Base-by-base conservation (phyloP, 2,888 invertebrate species). In the Lepidochrysops patricia region DNA sequence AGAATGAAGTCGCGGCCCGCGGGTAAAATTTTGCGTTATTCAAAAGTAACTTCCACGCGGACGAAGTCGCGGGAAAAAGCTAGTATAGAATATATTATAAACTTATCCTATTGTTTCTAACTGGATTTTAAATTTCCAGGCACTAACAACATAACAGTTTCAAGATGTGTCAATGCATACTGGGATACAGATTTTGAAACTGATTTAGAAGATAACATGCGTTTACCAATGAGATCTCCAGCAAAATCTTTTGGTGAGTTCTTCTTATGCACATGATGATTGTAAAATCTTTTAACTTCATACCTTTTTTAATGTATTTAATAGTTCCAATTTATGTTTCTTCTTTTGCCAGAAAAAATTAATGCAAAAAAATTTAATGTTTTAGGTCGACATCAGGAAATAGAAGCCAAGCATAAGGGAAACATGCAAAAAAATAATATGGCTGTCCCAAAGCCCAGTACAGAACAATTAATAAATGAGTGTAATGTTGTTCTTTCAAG, bases 101-200 rank as follows among this genome's bases (percentile, higher is more conserved):
- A 19, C 13, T 23, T 48, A 48, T n/a, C n/a, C 57, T 52, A 25
- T 19, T 26, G 7, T 58, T 58, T 60, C 59, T 61, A 60, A 57
- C 61, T n/a, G n/a, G n/a, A n/a, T n/a, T n/a, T n/a, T n/a, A n/a
- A n/a, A n/a, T 25, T 72, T 74, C 35, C 63, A 76, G 76, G 61
- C 64, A 25, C 29, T 37, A 64, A 37, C 3, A 68, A 69, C 62
- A 73, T 58, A 56, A 69, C 64, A 54, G 57, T 68, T 2, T 67
- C 70, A 27, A 73, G 63, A 52, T 68, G 68, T 62, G 72, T 70
- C 0, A 81, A 75, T 67, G 71, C 74, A 9, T 85, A 84, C 70
- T 84, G 84, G 86, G 81, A 82, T 50, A 81, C 79, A 23, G 86
- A 86, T 66, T 71, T 70, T 56, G 86, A 86, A 67, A 85, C 79